Evolutionary conservation across 2,888 invertebrate species (phyloP).

Genomic region (Octonoba sinensis): DNA sequence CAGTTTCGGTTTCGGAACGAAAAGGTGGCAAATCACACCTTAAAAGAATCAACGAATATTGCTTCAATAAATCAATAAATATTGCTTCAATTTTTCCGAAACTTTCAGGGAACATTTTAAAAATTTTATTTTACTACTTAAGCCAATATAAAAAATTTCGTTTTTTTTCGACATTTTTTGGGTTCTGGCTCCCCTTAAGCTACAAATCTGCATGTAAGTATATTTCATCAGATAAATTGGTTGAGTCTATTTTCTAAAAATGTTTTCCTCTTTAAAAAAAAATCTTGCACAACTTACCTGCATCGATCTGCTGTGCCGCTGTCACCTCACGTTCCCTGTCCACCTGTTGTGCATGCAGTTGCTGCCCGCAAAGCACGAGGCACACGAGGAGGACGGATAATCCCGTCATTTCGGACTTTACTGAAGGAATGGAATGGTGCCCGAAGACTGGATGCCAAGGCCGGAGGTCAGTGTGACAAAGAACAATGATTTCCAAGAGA

Average conservation of each 20-base stretch:
- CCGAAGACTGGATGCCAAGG: constrained; percentile 40
- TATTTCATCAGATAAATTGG: too few relatives aligned
- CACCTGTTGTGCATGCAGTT: constrained; percentile 24
- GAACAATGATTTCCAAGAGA: constrained; percentile 53
- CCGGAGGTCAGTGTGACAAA: constrained; percentile 56
- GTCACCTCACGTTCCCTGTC: constrained; percentile 46
- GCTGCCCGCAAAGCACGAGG: not conserved
- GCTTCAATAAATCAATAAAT: too few relatives aligned
- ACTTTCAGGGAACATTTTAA: too few relatives aligned
- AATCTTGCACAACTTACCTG: constrained; percentile 25
- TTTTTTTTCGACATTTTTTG: too few relatives aligned
- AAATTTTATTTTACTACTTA: too few relatives aligned
- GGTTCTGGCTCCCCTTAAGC: too few relatives aligned
- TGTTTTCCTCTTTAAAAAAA: not conserved
- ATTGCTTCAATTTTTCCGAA: too few relatives aligned
- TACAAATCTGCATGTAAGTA: too few relatives aligned
- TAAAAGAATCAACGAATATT: too few relatives aligned
- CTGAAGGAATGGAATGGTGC: constrained; percentile 13
- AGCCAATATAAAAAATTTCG: too few relatives aligned
- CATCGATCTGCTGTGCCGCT: constrained; percentile 47
- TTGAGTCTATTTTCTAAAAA: not conserved
- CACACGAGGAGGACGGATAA: constrained; percentile 8
- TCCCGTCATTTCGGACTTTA: constrained; percentile 14
- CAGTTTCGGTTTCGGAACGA: too few relatives aligned
- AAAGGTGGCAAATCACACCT: too few relatives aligned